Conservation (phyloP, 2,888 invertebrate species). For the Reticulitermes lucifugus region DNA sequence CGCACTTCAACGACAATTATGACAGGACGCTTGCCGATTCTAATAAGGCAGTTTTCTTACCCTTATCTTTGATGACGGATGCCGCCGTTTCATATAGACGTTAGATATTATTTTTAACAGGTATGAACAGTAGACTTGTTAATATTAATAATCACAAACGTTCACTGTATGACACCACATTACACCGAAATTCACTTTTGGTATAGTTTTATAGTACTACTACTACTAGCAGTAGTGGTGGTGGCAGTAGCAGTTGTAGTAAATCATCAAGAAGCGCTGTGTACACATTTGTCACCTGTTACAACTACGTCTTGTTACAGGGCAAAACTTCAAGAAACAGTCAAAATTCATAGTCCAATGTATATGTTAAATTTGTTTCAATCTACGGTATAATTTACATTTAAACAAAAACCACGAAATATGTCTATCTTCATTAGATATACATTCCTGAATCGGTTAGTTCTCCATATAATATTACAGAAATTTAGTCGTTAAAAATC, state of each 20-base stretch:
- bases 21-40: neutral
- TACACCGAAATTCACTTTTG: neutral
- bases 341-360: constrained; percentile 50
- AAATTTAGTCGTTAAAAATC: too few species aligned
- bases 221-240: neutral
- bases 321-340: constrained; percentile 39
- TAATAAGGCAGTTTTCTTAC: neutral
- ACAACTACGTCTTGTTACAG: neutral
- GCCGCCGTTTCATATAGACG: constrained; percentile 19
- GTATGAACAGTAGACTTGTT: neutral
- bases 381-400: neutral
- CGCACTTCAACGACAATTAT: neutral
- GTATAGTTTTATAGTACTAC: neutral
- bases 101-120: neutral
- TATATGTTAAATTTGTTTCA: neutral
- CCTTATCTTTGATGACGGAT: neutral
- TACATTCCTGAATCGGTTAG: too few species aligned
- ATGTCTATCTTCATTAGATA: too few species aligned
- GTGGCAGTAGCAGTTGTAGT: neutral
- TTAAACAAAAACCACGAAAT: neutral
- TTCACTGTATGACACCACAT: constrained; percentile 22
- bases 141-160: constrained; percentile 20
- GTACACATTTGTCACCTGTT: constrained; percentile 2
- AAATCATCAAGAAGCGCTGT: neutral
- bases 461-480: too few species aligned